Conservation (phyloP, 2,797 vertebrate genomes). For the Chromis chromis region DNA sequence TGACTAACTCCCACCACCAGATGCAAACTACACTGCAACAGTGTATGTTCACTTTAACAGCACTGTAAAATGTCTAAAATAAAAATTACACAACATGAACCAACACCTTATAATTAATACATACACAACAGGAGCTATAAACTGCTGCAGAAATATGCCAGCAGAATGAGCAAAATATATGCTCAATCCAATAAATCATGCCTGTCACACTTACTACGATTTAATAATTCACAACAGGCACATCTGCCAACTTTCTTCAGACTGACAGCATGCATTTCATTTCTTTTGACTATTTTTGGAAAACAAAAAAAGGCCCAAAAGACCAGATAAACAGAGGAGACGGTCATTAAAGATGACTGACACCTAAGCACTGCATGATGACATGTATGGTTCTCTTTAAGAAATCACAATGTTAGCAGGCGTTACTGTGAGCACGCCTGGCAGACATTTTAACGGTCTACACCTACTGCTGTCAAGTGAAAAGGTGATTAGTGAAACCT, state of each 20-base stretch:
- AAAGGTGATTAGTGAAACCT: constrained; percentile 14
- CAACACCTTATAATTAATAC: constrained; percentile 29
- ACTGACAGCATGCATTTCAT: constrained; percentile 44
- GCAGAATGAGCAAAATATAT: constrained; percentile 48
- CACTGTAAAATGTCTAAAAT: constrained; percentile 22
- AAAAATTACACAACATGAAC: neutral
- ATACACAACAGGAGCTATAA: constrained; percentile 46
- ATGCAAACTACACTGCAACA: constrained; percentile 5
- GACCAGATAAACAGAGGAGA: constrained; percentile 34
- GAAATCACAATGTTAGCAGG: constrained; percentile 21
- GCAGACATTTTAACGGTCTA: constrained; percentile 29
- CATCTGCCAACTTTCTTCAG: constrained; percentile 60
- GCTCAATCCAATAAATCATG: constrained; percentile 61
- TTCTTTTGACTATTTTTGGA: constrained; percentile 34
- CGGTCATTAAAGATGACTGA: constrained; percentile 59
- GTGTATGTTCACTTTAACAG: neutral
- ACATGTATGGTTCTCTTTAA: constrained; percentile 3
- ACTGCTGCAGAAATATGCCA: constrained; percentile 35
- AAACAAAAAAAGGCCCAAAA: constrained; percentile 42
- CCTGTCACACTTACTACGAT: constrained; percentile 55
- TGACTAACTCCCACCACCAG: constrained; percentile 11
- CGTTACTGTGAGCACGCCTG: constrained; percentile 1
- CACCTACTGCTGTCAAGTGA: constrained; percentile 26
- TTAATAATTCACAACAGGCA: constrained; percentile 58
- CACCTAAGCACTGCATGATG: constrained; percentile 21